Conservation (phyloP, 2,113 vertebrate species). For the Paratilapia polleni region DNA sequence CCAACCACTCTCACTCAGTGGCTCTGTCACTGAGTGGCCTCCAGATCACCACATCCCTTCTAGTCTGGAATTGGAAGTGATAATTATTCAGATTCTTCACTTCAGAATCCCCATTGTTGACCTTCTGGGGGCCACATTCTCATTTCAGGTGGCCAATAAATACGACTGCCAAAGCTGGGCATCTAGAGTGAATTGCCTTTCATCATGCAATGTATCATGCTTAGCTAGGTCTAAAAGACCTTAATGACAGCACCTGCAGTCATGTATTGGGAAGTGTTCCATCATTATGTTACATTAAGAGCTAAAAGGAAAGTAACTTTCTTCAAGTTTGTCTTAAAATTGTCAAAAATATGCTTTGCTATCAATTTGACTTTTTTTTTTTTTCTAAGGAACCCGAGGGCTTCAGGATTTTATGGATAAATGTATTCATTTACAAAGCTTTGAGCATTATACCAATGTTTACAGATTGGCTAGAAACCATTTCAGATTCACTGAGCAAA, state of each 20-base stretch:
- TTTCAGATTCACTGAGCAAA: constrained; percentile 18
- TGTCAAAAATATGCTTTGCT: neutral
- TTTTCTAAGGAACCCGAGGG: accelerated
- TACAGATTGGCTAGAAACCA: constrained; percentile 1
- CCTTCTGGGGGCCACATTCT: constrained; percentile 49
- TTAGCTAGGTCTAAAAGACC: constrained; percentile 22
- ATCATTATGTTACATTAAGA: neutral
- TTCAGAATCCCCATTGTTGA: constrained; percentile 68
- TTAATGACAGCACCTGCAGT: constrained; percentile 6
- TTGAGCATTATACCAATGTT: neutral
- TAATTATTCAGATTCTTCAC: constrained; percentile 74
- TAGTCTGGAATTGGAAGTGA: constrained; percentile 35
- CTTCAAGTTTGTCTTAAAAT: neutral
- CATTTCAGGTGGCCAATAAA: constrained; percentile 58
- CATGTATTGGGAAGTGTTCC: neutral
- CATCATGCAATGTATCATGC: constrained; percentile 27
- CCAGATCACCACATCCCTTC: constrained; percentile 53
- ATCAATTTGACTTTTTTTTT: neutral
- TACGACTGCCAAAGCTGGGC: constrained; percentile 32
- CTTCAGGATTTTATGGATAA: neutral
- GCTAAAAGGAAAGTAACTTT: neutral
- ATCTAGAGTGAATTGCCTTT: constrained; percentile 37
- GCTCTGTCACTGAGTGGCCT: constrained; percentile 56
- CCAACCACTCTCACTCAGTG: constrained; percentile 66
- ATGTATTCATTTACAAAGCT: neutral